Conservation (phyloP, 2,113 vertebrate genomes). For the Oxyura jamaicensis region DNA sequence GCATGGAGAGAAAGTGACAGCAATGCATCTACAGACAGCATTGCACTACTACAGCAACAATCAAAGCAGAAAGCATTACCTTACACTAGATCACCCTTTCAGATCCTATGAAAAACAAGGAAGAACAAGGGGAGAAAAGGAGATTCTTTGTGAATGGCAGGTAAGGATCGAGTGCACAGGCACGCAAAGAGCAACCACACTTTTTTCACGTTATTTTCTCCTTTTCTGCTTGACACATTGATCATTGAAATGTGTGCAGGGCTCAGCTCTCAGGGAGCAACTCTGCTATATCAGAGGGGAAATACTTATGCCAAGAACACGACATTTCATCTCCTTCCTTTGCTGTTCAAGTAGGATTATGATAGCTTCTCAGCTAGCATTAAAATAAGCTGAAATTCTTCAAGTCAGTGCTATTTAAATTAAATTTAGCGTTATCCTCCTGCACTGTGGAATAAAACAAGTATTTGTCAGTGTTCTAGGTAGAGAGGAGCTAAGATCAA, state of each 20-base stretch:
- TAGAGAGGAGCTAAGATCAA: not conserved
- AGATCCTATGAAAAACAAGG: not conserved
- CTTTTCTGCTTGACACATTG: not conserved
- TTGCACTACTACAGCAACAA: not conserved
- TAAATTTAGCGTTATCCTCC: not conserved
- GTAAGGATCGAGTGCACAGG: not conserved
- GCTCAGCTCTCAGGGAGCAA: not conserved
- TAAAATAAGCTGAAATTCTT: conserved; percentile 15
- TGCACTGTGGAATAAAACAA: not conserved
- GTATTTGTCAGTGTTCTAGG: not conserved
- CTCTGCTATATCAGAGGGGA: not conserved
- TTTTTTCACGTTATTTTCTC: not conserved
- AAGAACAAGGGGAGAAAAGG: not conserved
- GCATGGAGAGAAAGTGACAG: not conserved
- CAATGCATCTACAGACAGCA: accelerated
- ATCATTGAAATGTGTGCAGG: not conserved
- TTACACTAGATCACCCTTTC: not conserved
- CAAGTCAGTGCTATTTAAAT: not conserved
- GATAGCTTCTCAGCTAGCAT: not conserved
- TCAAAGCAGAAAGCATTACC: not conserved
- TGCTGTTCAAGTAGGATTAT: not conserved
- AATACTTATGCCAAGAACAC: not conserved
- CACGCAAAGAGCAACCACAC: not conserved
- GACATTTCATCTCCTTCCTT: not conserved
- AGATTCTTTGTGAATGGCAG: not conserved